Conservation (phyloP, 2,113 vertebrate species). For the Takifugu bimaculatus region DNA sequence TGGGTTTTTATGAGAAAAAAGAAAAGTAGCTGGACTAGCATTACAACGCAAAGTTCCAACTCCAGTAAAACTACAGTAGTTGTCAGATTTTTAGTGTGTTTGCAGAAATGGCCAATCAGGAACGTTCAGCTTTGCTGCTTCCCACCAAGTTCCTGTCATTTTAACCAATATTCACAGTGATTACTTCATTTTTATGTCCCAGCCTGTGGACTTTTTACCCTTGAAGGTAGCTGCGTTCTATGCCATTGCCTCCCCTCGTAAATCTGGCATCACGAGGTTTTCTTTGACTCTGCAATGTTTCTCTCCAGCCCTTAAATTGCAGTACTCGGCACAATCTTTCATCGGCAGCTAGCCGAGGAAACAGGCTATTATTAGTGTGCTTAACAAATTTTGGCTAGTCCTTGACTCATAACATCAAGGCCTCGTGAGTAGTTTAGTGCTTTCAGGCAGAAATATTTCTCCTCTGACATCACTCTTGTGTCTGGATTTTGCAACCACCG, state of each 20-base stretch:
- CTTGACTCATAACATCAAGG: slow-evolving; percentile 9
- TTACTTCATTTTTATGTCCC: not conserved
- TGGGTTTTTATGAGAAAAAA: too few relatives aligned
- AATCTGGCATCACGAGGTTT: slow-evolving; percentile 17
- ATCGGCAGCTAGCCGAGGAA: not conserved
- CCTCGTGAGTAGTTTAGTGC: slow-evolving; percentile 1
- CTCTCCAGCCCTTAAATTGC: slow-evolving; percentile 17
- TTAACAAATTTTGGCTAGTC: slow-evolving; percentile 19
- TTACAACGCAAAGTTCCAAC: too few relatives aligned
- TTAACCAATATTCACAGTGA: too few relatives aligned
- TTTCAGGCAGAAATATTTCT: slow-evolving; percentile 17
- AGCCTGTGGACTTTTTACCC: slow-evolving; percentile 24
- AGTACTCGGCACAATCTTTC: slow-evolving; percentile 34
- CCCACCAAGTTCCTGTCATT: too few relatives aligned
- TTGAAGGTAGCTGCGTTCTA: slow-evolving; percentile 42
- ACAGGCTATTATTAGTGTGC: not conserved
- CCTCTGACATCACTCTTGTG: not conserved
- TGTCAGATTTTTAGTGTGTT: too few relatives aligned
- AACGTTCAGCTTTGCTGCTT: not conserved
- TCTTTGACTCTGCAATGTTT: slow-evolving; percentile 18
- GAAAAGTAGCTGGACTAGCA: too few relatives aligned
- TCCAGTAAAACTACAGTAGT: too few relatives aligned
- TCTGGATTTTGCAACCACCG: not conserved
- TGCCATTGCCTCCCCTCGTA: slow-evolving; percentile 14
- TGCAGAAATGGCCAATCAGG: too few relatives aligned